phyloP scores from a whole-genome alignment of 2,113 vertebrate species.

The Lepidothrix coronata region DNA sequence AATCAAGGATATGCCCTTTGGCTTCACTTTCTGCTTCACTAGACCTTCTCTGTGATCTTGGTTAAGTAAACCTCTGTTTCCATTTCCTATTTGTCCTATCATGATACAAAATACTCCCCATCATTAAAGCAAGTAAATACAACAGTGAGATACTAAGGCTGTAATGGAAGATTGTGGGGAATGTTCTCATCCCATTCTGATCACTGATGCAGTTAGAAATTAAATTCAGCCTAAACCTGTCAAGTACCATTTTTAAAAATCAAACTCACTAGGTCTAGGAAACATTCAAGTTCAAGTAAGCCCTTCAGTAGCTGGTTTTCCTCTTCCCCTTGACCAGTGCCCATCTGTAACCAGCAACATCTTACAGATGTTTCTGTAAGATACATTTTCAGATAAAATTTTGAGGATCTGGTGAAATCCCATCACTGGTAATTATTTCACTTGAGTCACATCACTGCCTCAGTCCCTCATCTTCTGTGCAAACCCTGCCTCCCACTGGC shows the following conservation, averaged over 20 bases:
- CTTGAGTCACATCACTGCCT: not conserved
- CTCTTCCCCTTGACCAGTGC: not conserved
- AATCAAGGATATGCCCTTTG: not conserved
- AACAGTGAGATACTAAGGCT: not conserved
- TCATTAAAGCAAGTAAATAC: not conserved
- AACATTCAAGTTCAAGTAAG: not conserved
- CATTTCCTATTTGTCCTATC: not conserved
- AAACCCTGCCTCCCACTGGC: not conserved
- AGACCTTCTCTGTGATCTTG: not conserved
- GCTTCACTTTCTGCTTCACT: not conserved
- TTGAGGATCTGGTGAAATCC: not conserved
- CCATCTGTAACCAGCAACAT: not conserved
- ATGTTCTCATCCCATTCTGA: not conserved
- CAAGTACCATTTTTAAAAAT: not conserved
- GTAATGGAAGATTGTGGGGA: not conserved
- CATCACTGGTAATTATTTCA: not conserved
- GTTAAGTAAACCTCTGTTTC: not conserved
- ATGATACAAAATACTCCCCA: not conserved
- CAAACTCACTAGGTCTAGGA: not conserved
- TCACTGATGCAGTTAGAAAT: not conserved
- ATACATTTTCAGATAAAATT: not conserved
- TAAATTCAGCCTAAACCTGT: not conserved
- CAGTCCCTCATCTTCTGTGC: not conserved
- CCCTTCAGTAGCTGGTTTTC: not conserved
- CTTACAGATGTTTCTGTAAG: not conserved